phyloP scores from a whole-genome alignment of 2,113 vertebrate species.

The Urocynchramus pylzowi region DNA sequence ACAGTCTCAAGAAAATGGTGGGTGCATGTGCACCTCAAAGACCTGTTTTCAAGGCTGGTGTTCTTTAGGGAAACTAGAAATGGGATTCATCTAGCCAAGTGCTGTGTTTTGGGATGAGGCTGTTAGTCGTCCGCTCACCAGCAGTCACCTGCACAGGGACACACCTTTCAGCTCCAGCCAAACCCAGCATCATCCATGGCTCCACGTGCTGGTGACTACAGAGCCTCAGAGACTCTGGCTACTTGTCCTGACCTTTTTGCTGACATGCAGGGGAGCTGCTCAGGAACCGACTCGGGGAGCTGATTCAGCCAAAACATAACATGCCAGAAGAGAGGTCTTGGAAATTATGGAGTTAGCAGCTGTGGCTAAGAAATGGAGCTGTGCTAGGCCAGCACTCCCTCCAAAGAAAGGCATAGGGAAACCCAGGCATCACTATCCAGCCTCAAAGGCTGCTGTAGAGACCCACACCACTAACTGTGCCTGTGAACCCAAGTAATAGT shows the following conservation, averaged over 20 bases:
- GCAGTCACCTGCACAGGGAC: not conserved
- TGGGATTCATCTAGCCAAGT: not conserved
- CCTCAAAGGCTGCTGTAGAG: not conserved
- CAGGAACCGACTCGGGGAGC: not conserved
- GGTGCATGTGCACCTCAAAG: not conserved
- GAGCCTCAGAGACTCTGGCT: not conserved
- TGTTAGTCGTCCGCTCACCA: not conserved
- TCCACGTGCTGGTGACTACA: fast-evolving
- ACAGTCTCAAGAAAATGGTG: not conserved
- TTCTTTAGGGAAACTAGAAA: not conserved
- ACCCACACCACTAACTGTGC: not conserved
- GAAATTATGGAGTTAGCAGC: not conserved
- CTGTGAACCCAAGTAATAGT: not conserved
- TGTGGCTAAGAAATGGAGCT: not conserved
- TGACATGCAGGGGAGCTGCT: not conserved
- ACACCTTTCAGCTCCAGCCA: not conserved
- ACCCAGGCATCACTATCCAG: not conserved
- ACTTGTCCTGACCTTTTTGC: not conserved
- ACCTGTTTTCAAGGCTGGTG: not conserved
- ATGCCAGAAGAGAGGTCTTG: not conserved
- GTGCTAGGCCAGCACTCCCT: not conserved
- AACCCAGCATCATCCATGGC: fast-evolving
- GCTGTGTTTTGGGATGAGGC: not conserved
- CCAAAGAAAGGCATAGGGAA: not conserved
- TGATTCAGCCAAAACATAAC: not conserved